phyloP scores from a whole-genome alignment of 2,113 vertebrate genomes.

The Aplodontia rufa region DNA sequence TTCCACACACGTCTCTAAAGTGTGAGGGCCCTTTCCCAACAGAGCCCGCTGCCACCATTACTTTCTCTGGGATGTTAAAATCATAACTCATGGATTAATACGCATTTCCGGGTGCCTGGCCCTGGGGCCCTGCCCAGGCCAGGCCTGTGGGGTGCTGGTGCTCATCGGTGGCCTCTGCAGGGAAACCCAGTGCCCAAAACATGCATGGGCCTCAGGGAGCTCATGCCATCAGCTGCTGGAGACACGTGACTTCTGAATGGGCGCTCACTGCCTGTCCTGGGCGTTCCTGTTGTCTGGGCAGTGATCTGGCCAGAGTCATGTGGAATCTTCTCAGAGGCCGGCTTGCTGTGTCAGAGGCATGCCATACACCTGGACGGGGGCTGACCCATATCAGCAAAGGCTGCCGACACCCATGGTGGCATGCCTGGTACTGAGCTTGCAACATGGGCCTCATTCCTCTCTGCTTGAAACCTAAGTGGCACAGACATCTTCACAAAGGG shows the following conservation, averaged over 20 bases:
- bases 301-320: background rate
- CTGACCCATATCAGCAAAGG: background rate
- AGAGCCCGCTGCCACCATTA: too few species aligned
- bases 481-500: background rate
- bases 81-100: background rate
- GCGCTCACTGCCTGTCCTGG: too few species aligned
- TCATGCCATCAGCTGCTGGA: background rate
- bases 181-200: background rate
- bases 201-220: too few species aligned
- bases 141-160: background rate
- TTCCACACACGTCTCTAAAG: accelerated
- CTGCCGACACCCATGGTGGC: too few species aligned
- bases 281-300: too few species aligned
- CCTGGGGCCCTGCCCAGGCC: background rate
- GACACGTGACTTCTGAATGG: background rate
- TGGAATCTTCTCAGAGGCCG: background rate
- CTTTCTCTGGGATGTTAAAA: background rate
- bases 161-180: background rate
- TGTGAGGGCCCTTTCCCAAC: background rate
- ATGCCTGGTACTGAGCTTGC: too few species aligned
- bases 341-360: background rate
- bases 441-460: background rate
- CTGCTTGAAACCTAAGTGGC: background rate
- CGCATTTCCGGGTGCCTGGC: background rate
- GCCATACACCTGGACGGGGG: background rate